Evolutionary conservation across 2,888 invertebrate genomes (phyloP).

Genomic region (Dynastes grantii): DNA sequence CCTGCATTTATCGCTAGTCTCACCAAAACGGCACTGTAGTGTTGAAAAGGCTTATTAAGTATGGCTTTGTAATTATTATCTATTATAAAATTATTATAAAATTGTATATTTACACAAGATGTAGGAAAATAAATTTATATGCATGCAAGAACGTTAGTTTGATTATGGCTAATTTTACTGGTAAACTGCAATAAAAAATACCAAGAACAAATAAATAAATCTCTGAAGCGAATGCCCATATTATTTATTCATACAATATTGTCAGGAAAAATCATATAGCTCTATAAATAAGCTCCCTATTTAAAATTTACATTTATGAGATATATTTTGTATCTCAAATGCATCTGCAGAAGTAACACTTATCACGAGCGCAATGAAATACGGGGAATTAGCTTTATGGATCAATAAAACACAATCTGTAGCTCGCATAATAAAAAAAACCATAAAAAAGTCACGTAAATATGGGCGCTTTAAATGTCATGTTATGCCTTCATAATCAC

Average conservation of each 20-base stretch:
- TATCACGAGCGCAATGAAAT: constrained; percentile 39
- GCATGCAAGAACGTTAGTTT: too few species aligned
- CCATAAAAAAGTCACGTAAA: constrained; percentile 47
- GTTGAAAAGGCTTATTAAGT: too few species aligned
- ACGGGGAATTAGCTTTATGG: constrained; percentile 41
- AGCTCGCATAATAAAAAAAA: constrained; percentile 37
- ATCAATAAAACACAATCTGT: constrained; percentile 44
- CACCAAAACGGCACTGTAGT: too few species aligned
- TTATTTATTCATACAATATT: neutral
- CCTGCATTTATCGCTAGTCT: too few species aligned
- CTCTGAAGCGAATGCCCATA: neutral
- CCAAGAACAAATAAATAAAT: too few species aligned
- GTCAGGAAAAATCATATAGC: neutral
- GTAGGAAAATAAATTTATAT: too few species aligned
- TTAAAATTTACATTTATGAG: constrained; percentile 15
- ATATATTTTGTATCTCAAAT: constrained; percentile 20
- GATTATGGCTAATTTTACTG: too few species aligned
- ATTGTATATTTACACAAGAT: too few species aligned
- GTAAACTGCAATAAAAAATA: too few species aligned
- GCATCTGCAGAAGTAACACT: constrained; percentile 10
- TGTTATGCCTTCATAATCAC: constrained; percentile 47
- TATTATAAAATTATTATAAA: too few species aligned
- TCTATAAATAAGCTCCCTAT: constrained; percentile 8
- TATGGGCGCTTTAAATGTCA: constrained; percentile 42
- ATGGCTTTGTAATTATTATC: too few species aligned